Evolutionary conservation across 2,888 invertebrate species (phyloP).

Genomic region (Drepanosiphum platanoidis): DNA sequence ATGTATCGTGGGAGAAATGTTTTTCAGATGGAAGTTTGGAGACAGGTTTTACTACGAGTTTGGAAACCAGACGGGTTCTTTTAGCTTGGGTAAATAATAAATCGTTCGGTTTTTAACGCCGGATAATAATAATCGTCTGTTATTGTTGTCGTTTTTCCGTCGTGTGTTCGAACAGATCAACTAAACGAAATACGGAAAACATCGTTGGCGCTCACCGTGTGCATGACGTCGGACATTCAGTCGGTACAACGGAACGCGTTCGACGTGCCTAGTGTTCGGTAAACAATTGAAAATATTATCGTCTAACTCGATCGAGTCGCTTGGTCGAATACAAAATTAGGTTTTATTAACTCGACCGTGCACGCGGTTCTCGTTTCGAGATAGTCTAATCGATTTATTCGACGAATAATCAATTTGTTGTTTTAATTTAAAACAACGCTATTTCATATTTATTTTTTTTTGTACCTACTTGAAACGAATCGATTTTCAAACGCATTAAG

Average conservation of each 20-base stretch:
- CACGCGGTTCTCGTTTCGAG: too few relatives aligned
- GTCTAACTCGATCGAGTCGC: too few relatives aligned
- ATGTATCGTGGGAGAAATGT: conserved; percentile 87
- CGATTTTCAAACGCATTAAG: background rate
- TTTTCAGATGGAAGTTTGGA: conserved; percentile 82
- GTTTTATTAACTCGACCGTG: too few relatives aligned
- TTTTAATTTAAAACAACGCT: background rate
- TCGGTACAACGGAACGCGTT: conserved; percentile 74
- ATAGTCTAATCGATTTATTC: too few relatives aligned
- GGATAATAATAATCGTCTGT: too few relatives aligned
- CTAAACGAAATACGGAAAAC: conserved; percentile 79
- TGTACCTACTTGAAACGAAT: too few relatives aligned
- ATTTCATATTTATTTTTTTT: background rate
- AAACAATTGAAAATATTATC: background rate
- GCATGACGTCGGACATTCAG: conserved; percentile 78
- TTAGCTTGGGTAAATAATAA: conserved; percentile 73
- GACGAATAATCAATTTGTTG: background rate
- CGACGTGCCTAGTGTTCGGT: conserved; percentile 64
- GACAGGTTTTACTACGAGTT: conserved; percentile 88
- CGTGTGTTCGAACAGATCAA: conserved; percentile 70
- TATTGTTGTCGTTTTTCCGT: too few relatives aligned
- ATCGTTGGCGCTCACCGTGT: conserved; percentile 79
- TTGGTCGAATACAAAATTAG: background rate
- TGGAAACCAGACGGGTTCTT: conserved; percentile 72
- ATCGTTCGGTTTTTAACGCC: too few relatives aligned